Conservation (phyloP, 2,888 invertebrate species). For the Saturnia pavonia region DNA sequence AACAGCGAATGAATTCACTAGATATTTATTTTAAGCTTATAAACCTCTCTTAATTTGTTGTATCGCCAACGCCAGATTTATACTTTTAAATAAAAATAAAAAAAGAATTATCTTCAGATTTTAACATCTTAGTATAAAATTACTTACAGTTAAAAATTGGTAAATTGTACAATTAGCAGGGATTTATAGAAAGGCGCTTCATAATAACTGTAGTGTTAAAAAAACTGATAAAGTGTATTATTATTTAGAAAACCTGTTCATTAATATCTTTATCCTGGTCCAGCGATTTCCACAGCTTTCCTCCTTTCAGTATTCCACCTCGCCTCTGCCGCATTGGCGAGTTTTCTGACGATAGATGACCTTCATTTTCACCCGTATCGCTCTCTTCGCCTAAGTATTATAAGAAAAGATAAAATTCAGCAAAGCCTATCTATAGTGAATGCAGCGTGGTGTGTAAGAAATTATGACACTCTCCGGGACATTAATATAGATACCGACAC, state of each 20-base stretch:
- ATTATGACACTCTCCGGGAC: no score
- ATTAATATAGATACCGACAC: no score
- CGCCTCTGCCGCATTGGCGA: slow-evolving; percentile 83
- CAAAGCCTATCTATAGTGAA: no score
- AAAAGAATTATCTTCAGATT: background rate
- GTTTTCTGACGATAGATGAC: slow-evolving; percentile 66
- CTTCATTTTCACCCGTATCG: slow-evolving; percentile 67
- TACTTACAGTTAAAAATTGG: background rate
- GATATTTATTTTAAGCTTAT: background rate
- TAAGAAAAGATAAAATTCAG: background rate
- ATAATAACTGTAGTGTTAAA: background rate
- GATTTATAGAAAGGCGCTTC: background rate
- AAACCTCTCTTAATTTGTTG: slow-evolving; percentile 7
- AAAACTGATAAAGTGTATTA: background rate
- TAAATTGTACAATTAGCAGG: background rate
- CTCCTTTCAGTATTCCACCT: slow-evolving; percentile 90
- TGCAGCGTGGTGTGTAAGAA: no score
- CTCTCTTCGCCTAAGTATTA: slow-evolving; percentile 62
- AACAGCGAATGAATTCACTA: background rate
- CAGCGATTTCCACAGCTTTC: slow-evolving; percentile 87
- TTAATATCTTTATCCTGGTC: slow-evolving; percentile 69
- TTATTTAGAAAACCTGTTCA: slow-evolving; percentile 71
- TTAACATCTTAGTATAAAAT: background rate
- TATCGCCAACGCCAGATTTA: background rate
- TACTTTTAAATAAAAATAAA: background rate